Evolutionary conservation across 1,140 invertebrate species (phyloP).

Genomic region (Geopemphigus sp.): DNA sequence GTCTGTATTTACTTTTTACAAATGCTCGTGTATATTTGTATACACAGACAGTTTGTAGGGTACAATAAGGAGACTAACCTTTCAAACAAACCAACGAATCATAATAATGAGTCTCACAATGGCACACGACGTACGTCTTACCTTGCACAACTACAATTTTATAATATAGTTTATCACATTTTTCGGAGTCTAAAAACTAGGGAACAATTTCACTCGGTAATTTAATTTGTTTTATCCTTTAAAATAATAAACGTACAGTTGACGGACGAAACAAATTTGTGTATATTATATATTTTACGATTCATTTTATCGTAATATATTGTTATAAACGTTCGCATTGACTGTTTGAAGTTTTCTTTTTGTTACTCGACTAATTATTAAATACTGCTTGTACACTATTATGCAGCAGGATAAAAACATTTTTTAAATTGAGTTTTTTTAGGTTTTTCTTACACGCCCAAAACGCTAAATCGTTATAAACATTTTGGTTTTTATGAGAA

Average conservation of each 20-base stretch:
- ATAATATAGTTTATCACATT: not conserved
- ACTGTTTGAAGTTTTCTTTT: too few relatives aligned
- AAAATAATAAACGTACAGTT: not conserved
- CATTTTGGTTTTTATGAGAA: too few relatives aligned
- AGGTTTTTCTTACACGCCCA: too few relatives aligned
- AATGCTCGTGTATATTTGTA: not conserved
- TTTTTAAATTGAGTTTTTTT: too few relatives aligned
- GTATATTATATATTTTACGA: not conserved
- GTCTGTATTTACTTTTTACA: not conserved
- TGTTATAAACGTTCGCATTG: not conserved
- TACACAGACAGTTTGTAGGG: not conserved
- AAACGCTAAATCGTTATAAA: too few relatives aligned
- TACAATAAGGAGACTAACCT: not conserved
- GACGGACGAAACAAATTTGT: not conserved
- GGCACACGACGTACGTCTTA: not conserved
- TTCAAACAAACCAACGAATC: not conserved
- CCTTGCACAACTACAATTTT: not conserved
- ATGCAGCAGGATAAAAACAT: too few relatives aligned
- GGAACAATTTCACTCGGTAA: not conserved
- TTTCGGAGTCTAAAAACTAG: not conserved
- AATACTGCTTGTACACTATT: too few relatives aligned
- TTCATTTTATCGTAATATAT: not conserved
- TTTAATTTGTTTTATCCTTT: not conserved
- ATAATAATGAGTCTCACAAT: slow-evolving; percentile 19
- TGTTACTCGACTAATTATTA: too few relatives aligned